Evolutionary conservation across 2,888 invertebrate species (phyloP).

Genomic region (Asteroscopus sphinx): DNA sequence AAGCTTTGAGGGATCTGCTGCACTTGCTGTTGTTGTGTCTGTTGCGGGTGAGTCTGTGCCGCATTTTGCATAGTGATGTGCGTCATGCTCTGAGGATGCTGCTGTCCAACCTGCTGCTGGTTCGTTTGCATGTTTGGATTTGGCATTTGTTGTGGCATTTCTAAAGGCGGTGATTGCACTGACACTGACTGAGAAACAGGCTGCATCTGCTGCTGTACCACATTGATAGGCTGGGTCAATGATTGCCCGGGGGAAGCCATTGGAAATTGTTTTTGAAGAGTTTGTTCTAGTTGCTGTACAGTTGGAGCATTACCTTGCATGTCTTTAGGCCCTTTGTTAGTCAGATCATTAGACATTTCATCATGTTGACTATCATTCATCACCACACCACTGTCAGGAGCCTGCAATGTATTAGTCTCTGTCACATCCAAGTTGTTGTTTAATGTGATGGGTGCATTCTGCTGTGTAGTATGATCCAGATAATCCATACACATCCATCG

Average conservation of each 20-base stretch:
- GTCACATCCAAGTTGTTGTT: constrained; percentile 86
- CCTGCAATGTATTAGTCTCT: constrained; percentile 79
- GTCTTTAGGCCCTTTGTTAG: constrained; percentile 86
- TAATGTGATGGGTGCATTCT: constrained; percentile 84
- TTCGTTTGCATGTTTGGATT: constrained; percentile 81
- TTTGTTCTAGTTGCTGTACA: constrained; percentile 86
- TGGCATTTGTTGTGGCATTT: constrained; percentile 87
- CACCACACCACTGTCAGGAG: constrained; percentile 88
- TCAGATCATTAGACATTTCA: constrained; percentile 85
- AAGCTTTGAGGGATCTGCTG: constrained; percentile 89
- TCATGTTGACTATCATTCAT: constrained; percentile 88
- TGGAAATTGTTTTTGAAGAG: constrained; percentile 86
- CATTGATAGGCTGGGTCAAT: constrained; percentile 84
- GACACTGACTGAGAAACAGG: constrained; percentile 84
- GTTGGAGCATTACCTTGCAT: constrained; percentile 82
- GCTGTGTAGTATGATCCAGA: constrained; percentile 93
- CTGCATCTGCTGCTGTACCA: constrained; percentile 82
- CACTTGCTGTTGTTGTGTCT: constrained; percentile 84
- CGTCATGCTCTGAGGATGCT: constrained; percentile 88
- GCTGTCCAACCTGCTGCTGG: constrained; percentile 85
- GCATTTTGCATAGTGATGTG: constrained; percentile 87
- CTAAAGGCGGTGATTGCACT: constrained; percentile 87
- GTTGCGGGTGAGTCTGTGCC: constrained; percentile 77
- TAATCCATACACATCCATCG: constrained; percentile 99
- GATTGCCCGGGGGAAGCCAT: constrained; percentile 88